Conservation (phyloP, 2,113 vertebrate species). For the Loxodonta africana region DNA sequence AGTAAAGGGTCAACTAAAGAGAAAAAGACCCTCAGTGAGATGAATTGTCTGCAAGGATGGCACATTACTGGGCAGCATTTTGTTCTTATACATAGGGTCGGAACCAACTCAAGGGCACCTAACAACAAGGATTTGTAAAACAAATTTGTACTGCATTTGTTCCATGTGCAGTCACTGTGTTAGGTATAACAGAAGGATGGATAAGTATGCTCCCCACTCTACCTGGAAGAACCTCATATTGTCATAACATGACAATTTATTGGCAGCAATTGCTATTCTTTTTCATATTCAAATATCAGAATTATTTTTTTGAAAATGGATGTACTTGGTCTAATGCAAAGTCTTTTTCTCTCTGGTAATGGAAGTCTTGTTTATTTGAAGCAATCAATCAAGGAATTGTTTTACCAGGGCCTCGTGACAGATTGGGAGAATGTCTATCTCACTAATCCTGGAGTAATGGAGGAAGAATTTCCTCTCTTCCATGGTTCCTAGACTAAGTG, state of each 20-base stretch:
- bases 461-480: slow-evolving; percentile 55
- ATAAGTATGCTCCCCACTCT: neutral
- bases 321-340: slow-evolving; percentile 53
- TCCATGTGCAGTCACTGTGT: neutral
- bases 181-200: neutral
- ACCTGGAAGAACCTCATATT: neutral
- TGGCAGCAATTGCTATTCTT: neutral
- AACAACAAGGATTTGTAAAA: neutral
- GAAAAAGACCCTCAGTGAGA: too few relatives aligned
- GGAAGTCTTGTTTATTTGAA: slow-evolving; percentile 59
- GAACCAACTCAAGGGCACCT: too few relatives aligned
- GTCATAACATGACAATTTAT: neutral
- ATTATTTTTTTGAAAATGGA: slow-evolving; percentile 47
- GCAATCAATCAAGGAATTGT: slow-evolving; percentile 65
- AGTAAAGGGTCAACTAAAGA: too few relatives aligned
- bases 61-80: too few relatives aligned
- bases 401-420: slow-evolving; percentile 22
- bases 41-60: too few relatives aligned
- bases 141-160: slow-evolving; percentile 17
- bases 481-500: slow-evolving; percentile 24
- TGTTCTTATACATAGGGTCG: too few relatives aligned
- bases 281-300: slow-evolving; percentile 57
- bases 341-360: slow-evolving; percentile 55
- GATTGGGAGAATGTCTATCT: slow-evolving; percentile 50
- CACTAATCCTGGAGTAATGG: neutral